Conservation (phyloP, 2,888 invertebrate species). For the Ichneumoninae sp. region DNA sequence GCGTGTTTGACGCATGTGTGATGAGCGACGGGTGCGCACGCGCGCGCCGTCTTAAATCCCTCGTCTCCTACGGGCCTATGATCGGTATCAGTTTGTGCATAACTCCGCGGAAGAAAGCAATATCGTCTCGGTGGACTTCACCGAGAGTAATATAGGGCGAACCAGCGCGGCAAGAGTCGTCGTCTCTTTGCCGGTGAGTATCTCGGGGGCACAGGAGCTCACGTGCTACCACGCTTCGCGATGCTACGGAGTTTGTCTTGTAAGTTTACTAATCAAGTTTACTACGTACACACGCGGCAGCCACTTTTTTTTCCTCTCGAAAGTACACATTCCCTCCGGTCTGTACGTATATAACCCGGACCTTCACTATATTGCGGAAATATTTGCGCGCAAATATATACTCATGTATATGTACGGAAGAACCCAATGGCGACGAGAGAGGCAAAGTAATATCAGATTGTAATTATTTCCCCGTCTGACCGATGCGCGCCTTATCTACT, state of each 20-base stretch:
- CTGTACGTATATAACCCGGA: background rate
- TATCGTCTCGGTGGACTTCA: conserved; percentile 51
- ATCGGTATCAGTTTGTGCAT: conserved; percentile 24
- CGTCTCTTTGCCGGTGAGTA: conserved; percentile 31
- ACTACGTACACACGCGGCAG: conserved; percentile 56
- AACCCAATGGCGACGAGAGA: background rate
- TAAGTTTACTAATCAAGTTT: conserved; percentile 67
- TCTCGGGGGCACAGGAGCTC: conserved; percentile 33
- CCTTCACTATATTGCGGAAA: conserved; percentile 32
- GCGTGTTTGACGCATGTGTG: background rate
- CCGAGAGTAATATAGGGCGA: conserved; percentile 30
- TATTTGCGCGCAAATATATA: conserved; percentile 35
- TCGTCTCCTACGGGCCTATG: background rate
- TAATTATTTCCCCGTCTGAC: conserved; percentile 44
- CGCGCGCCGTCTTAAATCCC: background rate
- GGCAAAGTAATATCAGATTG: conserved; percentile 21
- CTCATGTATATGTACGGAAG: background rate
- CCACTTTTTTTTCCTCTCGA: conserved; percentile 48
- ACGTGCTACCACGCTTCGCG: conserved; percentile 36
- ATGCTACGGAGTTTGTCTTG: conserved; percentile 61
- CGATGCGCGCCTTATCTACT: background rate
- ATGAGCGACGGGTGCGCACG: background rate
- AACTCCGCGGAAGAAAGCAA: conserved; percentile 39
- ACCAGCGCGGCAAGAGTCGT: conserved; percentile 21
- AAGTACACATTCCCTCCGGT: conserved; percentile 37